phyloP scores from a whole-genome alignment of 2,797 vertebrate species.

The Acrossocheilus fasciatus region DNA sequence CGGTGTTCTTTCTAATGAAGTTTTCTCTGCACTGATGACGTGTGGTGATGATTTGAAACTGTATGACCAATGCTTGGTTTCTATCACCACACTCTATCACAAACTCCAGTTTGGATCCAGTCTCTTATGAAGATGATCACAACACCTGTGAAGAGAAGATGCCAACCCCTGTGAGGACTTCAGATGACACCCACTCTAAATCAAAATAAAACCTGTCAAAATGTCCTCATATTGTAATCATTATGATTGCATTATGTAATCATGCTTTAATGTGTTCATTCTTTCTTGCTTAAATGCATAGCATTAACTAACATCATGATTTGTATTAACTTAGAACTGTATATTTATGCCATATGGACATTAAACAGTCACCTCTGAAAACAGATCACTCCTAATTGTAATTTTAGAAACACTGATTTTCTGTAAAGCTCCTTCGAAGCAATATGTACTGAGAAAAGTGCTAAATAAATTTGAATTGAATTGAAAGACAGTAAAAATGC shows the following conservation, averaged over 20 bases:
- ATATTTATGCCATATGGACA: no score
- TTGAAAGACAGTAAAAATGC: no score
- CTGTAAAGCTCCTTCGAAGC: background rate
- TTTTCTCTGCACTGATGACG: background rate
- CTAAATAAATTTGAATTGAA: background rate
- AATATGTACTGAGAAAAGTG: background rate
- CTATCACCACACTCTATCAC: background rate
- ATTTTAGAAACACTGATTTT: background rate
- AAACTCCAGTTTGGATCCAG: background rate
- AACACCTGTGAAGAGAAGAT: background rate
- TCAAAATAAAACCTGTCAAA: background rate
- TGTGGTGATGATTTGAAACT: background rate
- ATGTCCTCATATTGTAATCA: background rate
- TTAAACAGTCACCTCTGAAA: no score
- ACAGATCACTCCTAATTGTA: no score
- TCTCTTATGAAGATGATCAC: background rate
- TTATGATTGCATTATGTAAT: background rate
- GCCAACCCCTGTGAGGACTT: background rate
- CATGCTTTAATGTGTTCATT: background rate
- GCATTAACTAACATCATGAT: background rate
- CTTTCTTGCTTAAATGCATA: background rate
- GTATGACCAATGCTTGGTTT: background rate
- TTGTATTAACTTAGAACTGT: no score
- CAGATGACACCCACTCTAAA: background rate
- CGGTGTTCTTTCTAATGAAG: background rate